These are phyloP conservation scores for Augochlora pura DNA, from an alignment of 1,140 invertebrate species.

Conservation along the genomic window DNA sequence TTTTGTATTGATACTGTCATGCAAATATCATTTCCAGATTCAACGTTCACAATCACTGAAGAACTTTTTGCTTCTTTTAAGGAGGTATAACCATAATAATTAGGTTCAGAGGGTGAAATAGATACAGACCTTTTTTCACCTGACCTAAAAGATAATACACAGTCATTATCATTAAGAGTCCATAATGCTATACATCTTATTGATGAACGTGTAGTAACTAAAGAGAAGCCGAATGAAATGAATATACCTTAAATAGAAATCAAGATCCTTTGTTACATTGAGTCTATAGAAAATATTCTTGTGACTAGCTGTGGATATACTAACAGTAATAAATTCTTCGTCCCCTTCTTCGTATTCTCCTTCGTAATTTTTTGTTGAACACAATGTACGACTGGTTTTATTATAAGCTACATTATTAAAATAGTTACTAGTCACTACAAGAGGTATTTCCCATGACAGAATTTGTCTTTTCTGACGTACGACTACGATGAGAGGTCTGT, in stretches of 20 bases:
- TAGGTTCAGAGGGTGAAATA: conserved; percentile 79
- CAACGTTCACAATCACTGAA: conserved; percentile 81
- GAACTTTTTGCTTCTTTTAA: conserved; percentile 73
- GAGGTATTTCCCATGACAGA: conserved; percentile 83
- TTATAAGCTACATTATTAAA: conserved; percentile 67
- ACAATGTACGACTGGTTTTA: conserved; percentile 80
- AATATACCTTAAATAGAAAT: conserved; percentile 79
- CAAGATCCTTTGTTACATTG: conserved; percentile 67
- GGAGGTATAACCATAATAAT: conserved; percentile 82
- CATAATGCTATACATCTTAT: neutral
- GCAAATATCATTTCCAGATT: conserved; percentile 81
- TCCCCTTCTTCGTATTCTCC: conserved; percentile 26
- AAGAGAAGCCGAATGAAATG: neutral
- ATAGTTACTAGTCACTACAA: conserved; percentile 73
- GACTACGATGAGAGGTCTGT: conserved; percentile 81
- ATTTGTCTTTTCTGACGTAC: conserved; percentile 81
- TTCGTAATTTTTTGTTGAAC: conserved; percentile 76
- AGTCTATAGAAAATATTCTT: conserved; percentile 74
- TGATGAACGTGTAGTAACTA: neutral
- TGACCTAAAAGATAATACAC: conserved; percentile 46
- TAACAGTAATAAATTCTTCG: conserved; percentile 78
- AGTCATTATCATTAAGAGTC: neutral
- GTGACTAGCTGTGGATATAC: conserved; percentile 79
- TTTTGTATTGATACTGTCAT: conserved; percentile 85
- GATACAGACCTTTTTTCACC: conserved; percentile 54